Evolutionary conservation across 2,888 invertebrate genomes (phyloP).

Genomic region (Pollenia labialis): DNA sequence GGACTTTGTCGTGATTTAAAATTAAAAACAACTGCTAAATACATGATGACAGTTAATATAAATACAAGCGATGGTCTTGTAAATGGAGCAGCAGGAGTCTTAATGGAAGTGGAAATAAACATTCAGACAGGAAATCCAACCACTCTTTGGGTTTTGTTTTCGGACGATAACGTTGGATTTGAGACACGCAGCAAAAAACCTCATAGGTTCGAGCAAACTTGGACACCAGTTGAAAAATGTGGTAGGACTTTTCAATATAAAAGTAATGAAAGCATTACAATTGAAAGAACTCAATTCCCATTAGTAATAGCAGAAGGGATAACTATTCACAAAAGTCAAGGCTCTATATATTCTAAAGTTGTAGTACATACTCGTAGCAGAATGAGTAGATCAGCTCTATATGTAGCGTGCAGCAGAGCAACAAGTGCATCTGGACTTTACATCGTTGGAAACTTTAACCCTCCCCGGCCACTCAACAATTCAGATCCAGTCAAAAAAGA

Average conservation of each 20-base stretch:
- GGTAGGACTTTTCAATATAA: neutral
- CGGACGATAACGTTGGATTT: conserved; percentile 25
- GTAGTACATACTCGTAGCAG: neutral
- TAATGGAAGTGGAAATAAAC: too few relatives aligned
- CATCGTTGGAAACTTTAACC: too few relatives aligned
- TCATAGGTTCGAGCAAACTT: neutral
- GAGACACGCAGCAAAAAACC: conserved; percentile 15
- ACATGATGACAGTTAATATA: too few relatives aligned
- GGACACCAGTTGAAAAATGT: conserved; percentile 55
- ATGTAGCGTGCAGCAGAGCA: neutral
- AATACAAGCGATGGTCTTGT: too few relatives aligned
- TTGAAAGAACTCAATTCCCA: too few relatives aligned
- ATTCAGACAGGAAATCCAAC: too few relatives aligned
- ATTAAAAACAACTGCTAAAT: too few relatives aligned
- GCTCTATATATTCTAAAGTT: neutral
- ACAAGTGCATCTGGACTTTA: neutral
- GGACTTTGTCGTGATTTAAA: too few relatives aligned
- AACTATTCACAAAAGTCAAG: neutral
- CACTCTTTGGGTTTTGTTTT: conserved; percentile 13
- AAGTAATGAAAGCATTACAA: too few relatives aligned
- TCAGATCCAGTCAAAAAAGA: too few relatives aligned
- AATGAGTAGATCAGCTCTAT: conserved; percentile 1
- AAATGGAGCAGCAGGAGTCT: too few relatives aligned
- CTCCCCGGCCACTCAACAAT: too few relatives aligned
- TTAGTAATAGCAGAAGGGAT: neutral